A percentile compares a stretch with the other conserved stretches of the same genome.
These are phyloP conservation scores for Crotalus tigris DNA, from an alignment of 2,113 vertebrate genomes.

Conservation along the genomic window DNA sequence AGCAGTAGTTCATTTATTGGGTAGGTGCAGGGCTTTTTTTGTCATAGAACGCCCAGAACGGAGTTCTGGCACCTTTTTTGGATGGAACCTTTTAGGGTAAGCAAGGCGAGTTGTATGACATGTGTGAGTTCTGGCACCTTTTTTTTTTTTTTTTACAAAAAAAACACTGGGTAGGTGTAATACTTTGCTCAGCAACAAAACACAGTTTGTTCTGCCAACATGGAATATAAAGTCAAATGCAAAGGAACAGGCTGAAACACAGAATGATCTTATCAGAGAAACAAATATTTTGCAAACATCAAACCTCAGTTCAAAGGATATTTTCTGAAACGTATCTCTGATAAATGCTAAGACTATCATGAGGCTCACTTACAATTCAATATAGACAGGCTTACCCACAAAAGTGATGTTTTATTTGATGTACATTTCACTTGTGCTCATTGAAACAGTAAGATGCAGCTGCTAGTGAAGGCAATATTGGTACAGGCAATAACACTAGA, in stretches of 20 bases:
- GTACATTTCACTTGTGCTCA: not conserved
- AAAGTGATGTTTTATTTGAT: not conserved
- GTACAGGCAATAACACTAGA: not conserved
- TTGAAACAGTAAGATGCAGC: not conserved
- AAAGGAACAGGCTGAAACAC: conserved; percentile 4
- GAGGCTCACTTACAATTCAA: not conserved
- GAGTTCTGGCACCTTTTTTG: too few species aligned
- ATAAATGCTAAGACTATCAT: not conserved
- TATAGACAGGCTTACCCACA: not conserved
- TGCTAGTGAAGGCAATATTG: not conserved
- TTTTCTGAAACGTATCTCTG: not conserved
- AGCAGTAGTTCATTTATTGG: not conserved
- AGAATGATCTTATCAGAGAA: not conserved
- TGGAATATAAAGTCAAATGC: not conserved
- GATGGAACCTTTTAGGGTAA: too few species aligned
- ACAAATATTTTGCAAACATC: not conserved
- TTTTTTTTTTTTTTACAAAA: too few species aligned
- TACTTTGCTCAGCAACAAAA: not conserved
- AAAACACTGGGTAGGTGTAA: not conserved
- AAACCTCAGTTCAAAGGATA: not conserved
- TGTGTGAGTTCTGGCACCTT: too few species aligned
- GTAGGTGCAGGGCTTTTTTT: too few species aligned
- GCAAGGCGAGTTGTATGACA: too few species aligned
- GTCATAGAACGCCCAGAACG: too few species aligned
- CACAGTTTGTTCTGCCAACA: not conserved